A percentile compares a stretch with the other conserved stretches of the same genome.
Evolutionary conservation across 2,888 invertebrate species (phyloP).

Genomic region (Cacoxenus indagator): DNA sequence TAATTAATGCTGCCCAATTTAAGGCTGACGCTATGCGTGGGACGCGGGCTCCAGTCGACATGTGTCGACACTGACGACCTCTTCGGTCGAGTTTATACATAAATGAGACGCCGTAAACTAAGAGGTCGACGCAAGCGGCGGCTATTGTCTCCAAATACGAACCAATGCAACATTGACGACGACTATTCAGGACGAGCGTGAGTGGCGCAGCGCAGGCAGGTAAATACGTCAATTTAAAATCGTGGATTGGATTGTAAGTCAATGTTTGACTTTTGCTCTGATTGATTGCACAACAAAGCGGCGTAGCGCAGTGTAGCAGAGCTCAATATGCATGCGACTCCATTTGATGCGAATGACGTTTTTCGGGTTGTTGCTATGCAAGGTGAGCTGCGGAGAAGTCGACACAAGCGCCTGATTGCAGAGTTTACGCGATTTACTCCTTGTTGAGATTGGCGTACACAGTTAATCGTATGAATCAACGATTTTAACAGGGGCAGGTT

Average conservation of each 20-base stretch:
- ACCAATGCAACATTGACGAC: conserved; percentile 14
- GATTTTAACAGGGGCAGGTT: conserved; percentile 60
- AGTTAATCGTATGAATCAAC: conserved; percentile 62
- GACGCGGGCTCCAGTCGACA: background rate
- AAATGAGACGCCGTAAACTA: background rate
- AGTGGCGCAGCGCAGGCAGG: conserved; percentile 41
- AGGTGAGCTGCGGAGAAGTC: background rate
- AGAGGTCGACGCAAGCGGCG: background rate
- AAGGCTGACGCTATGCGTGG: conserved; percentile 40
- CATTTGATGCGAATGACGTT: background rate
- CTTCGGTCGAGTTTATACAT: background rate
- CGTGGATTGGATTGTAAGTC: conserved; percentile 68
- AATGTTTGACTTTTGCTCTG: conserved; percentile 70
- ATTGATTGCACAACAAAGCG: conserved; percentile 66
- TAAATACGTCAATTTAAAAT: conserved; percentile 69
- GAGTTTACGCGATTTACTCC: conserved; percentile 60
- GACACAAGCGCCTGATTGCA: conserved; percentile 48
- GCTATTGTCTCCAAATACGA: conserved; percentile 17
- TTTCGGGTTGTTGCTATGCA: background rate
- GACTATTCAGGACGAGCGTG: background rate
- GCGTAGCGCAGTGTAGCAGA: background rate
- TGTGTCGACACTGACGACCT: background rate
- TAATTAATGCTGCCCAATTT: conserved; percentile 62
- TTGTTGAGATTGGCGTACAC: conserved; percentile 56
- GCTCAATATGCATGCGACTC: conserved; percentile 1